These are phyloP conservation scores for Chondrilla cf. caribensis DNA, from an alignment of 37 sponge, comb jelly and placozoan species.

Conservation along the genomic window DNA sequence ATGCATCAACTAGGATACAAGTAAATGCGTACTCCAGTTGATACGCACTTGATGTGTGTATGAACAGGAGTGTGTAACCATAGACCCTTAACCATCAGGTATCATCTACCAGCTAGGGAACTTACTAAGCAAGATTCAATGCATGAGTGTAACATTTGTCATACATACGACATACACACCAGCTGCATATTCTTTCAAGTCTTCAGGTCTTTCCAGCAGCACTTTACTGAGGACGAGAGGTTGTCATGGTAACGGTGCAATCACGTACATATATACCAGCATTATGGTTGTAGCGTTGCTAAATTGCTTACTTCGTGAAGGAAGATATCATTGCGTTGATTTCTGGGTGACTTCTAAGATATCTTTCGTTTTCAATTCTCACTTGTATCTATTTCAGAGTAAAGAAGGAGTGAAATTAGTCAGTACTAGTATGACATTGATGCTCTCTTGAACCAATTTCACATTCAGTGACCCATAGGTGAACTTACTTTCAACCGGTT, in stretches of 20 bases:
- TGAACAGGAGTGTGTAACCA: no score
- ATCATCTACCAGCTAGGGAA: no score
- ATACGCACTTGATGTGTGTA: no score
- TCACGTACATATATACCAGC: background rate
- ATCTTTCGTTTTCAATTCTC: conserved; percentile 67
- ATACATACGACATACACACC: no score
- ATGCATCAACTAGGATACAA: no score
- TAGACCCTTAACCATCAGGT: no score
- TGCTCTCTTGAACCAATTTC: background rate
- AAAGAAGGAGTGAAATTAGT: no score
- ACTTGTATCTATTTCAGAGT: conserved; percentile 39
- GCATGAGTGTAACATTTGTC: no score
- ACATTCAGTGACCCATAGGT: background rate
- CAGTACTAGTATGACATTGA: no score
- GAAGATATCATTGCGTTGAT: conserved; percentile 41
- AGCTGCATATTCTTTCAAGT: conserved; percentile 71
- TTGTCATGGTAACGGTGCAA: background rate
- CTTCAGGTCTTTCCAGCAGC: conserved; percentile 53
- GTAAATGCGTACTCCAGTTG: no score
- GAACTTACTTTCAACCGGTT: conserved; percentile 60
- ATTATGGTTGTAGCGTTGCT: no score
- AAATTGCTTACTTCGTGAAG: conserved; percentile 54
- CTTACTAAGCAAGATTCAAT: no score
- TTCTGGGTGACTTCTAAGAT: conserved; percentile 73
- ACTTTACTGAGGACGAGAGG: conserved; percentile 47